Conservation (phyloP, 2,888 invertebrate genomes). For the Brenthis ino region DNA sequence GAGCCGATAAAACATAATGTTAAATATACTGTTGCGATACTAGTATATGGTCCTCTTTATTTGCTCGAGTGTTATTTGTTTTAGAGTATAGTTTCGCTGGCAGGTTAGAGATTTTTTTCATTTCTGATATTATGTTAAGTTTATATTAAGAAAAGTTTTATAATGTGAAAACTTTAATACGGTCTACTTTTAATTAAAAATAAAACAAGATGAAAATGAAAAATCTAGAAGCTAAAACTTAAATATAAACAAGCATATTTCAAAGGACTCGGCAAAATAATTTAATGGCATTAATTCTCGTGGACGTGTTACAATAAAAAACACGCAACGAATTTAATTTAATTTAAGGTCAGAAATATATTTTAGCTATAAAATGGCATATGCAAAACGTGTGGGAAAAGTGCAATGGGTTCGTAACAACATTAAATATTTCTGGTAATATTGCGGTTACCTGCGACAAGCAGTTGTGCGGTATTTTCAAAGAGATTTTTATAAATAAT, state of each 20-base stretch:
- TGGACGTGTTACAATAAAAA: conserved; percentile 46
- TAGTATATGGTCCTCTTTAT: not conserved
- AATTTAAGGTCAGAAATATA: conserved; percentile 54
- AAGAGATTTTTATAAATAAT: conserved; percentile 68
- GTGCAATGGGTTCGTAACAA: conserved; percentile 60
- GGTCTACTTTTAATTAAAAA: conserved; percentile 26
- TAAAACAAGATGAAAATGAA: conserved; percentile 25
- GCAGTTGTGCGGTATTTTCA: conserved; percentile 61
- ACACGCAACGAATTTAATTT: conserved; percentile 47
- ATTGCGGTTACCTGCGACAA: conserved; percentile 68
- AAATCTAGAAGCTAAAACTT: conserved; percentile 33
- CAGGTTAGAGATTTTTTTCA: not conserved
- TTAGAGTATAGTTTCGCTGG: not conserved
- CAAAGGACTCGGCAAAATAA: conserved; percentile 43
- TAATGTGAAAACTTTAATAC: conserved; percentile 20
- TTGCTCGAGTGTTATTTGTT: not conserved
- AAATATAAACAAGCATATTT: conserved; percentile 36
- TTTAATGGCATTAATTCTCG: conserved; percentile 47
- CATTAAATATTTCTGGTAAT: conserved; percentile 69
- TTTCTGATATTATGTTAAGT: conserved; percentile 15
- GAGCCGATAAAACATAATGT: conserved; percentile 8
- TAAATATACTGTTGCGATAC: conserved; percentile 2
- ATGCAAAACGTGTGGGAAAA: conserved; percentile 55
- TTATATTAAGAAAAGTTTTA: conserved; percentile 19
- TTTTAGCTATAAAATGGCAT: conserved; percentile 54